Evolutionary conservation across 2,797 vertebrate species (phyloP), one percentile per base, ranked within the genome.

Genomic region (Fundulus diaphanus): DNA sequence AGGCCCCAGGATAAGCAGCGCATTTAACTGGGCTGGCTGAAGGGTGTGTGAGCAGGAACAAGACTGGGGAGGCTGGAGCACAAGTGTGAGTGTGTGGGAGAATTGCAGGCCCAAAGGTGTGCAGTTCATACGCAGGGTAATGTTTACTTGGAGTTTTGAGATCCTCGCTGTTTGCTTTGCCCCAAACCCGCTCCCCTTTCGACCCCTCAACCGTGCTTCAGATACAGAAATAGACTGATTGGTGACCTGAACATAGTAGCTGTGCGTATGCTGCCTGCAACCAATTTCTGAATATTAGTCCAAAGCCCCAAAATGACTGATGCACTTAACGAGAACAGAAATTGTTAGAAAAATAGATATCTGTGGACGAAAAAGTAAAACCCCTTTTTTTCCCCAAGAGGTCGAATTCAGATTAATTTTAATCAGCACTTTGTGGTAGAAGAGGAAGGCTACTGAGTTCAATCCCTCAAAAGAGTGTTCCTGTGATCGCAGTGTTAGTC

Each of bases 41-140:
- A 74, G 85, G 88, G 86, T 85, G 86, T 88, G 90, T 85, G 80
- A 82, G 89, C 71, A 85, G 88, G 87, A 90, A 90, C 79, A 84
- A 78, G 86, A 82, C 82, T 86, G 20, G 11, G n/a, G 81, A 67
- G 85, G 90, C 82, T 84, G 83, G 82, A 86, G 85, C 63, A 66
- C 37, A 66, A 89, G 88, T 33, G 56, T 37, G 86, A 90, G 91
- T 91, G 89, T 93, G 91, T 91, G 92, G 89, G 89, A 89, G 92
- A 92, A 85, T 78, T 89, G 88, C 81, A 86, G 84, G 83, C 71
- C 88, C 70, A 79, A 92, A 94, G 91, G 92, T 93, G 92, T 92
- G 89, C 81, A 95, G 93, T 94, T 95, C 94, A 95, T 95, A 95
- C 92, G 94, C 82, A 76, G 90, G 88, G 91, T 77, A 84, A 91